Conservation (phyloP, 2,888 invertebrate genomes). For the Monopis laevigella region DNA sequence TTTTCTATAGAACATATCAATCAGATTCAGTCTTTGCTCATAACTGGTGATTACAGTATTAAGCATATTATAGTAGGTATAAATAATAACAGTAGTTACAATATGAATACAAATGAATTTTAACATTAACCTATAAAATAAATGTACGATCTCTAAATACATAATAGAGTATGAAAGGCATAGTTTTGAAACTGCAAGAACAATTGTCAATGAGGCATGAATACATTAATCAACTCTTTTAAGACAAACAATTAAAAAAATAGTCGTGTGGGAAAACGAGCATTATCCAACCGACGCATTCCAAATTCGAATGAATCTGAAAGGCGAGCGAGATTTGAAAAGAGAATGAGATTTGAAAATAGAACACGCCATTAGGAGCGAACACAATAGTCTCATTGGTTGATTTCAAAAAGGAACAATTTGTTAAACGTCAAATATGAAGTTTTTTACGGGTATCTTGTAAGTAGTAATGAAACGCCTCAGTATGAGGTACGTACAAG, state of each 20-base stretch:
- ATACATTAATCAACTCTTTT: constrained; percentile 61
- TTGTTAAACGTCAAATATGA: constrained; percentile 68
- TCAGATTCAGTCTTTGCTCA: no score
- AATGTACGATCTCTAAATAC: neutral
- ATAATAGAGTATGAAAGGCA: neutral
- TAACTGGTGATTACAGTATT: no score
- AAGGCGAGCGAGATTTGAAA: constrained; percentile 62
- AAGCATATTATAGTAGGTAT: no score
- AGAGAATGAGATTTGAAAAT: constrained; percentile 67
- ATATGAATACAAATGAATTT: no score
- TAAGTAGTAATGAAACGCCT: constrained; percentile 59
- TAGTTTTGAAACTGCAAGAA: constrained; percentile 16
- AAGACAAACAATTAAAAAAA: constrained; percentile 42
- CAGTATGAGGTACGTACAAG: constrained; percentile 33
- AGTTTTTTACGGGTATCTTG: constrained; percentile 61
- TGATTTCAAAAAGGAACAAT: constrained; percentile 68
- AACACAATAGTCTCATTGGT: constrained; percentile 67
- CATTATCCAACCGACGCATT: constrained; percentile 54
- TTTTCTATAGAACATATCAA: no score
- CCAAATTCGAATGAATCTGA: constrained; percentile 65
- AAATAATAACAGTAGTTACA: no score
- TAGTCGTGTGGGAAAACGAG: constrained; percentile 61
- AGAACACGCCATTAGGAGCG: constrained; percentile 65
- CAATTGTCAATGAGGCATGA: constrained; percentile 40
- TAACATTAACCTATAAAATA: constrained; percentile 8